Evolutionary conservation across 2,797 vertebrate genomes (phyloP).

Genomic region (Uromys caudimaculatus): DNA sequence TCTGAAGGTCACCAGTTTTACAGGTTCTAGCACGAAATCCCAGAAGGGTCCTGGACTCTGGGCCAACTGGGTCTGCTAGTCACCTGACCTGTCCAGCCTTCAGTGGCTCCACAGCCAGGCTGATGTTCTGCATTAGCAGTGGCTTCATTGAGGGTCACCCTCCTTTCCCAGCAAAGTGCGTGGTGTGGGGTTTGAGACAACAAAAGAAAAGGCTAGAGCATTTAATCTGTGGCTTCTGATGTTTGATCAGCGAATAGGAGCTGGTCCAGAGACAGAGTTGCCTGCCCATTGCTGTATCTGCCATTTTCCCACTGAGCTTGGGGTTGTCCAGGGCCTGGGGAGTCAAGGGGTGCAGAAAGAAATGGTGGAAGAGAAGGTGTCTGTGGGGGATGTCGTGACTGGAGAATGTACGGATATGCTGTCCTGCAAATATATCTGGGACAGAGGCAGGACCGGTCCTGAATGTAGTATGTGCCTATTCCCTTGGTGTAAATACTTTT

Average conservation of each 20-base stretch:
- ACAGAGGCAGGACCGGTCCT: neutral
- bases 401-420: accelerated
- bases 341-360: neutral
- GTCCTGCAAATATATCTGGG: no score
- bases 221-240: neutral
- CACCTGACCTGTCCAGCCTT: neutral
- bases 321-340: neutral
- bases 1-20: neutral
- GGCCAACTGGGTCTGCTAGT: neutral
- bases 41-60: neutral
- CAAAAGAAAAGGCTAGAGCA: neutral
- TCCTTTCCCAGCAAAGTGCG: neutral
- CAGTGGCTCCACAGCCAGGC: neutral
- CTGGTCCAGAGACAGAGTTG: neutral
- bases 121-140: neutral
- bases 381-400: accelerated
- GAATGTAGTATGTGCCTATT: neutral
- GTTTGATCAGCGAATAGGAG: accelerated
- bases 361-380: neutral
- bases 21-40: neutral
- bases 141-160: neutral
- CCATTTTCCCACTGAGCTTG: neutral
- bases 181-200: neutral
- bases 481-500: neutral
- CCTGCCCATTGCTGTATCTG: neutral